Base-by-base conservation (phyloP, 1,140 invertebrate genomes). In the Rhynchophorus ferrugineus region DNA sequence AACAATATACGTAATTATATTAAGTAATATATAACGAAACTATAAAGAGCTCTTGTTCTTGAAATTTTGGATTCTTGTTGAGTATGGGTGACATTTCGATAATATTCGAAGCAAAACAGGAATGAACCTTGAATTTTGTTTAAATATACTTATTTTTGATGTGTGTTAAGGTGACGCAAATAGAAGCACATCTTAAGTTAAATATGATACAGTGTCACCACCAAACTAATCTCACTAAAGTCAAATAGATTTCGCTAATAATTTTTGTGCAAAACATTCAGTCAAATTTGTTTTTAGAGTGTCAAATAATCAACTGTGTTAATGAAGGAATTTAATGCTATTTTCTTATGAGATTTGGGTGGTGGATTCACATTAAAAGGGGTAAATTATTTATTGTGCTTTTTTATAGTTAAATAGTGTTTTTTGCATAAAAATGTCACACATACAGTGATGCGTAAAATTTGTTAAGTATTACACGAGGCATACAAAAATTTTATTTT, bases 401-500 rank as follows among this genome's bases (percentile, higher is more conserved):
- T 44, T 35, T 16, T 2, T 16, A 22, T 36, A 56, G 37, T 58
- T 16, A 37, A 44, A 41, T 37, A 58, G 38, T 43, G 52, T 37
- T 29, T 29, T 54, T 21, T 50, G 20, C 49, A 8, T 49, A 61
- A 67, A 69, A 68, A 66, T 69, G 65, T 66, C 66, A 69, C 65
- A 59, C 67, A 68, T 67, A 67, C 66, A 49, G 33, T 29, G 41
- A 35, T 50, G 41, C 38, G 38, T 43, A 45, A 63, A 62, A 59
- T 57, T 63, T 61, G 57, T 58, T 54, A 43, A n/a, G n/a, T 57
- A 58, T 63, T 61, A 55, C 64, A 62, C 56, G 58, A 68, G 65
- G 66, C 65, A 64, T 69, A 68, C 63, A 68, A 67, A 65, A 68
- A 61, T 65, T 57, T 62, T 67, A 11, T 29, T 29, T 29, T 6